Conservation (phyloP, 1,140 invertebrate species). For the Sinella curviseta region DNA sequence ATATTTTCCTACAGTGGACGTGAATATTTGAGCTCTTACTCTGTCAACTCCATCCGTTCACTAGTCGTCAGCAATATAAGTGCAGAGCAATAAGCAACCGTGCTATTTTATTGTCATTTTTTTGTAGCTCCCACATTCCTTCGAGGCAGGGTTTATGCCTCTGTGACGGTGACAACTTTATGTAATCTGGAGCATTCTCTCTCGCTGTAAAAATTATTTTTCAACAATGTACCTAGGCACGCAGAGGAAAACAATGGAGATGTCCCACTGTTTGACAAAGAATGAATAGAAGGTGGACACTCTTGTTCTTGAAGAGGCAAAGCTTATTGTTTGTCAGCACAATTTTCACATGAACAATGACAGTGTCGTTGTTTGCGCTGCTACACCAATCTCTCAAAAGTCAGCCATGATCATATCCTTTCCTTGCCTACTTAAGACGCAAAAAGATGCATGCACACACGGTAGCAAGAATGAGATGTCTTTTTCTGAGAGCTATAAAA, state of each 20-base stretch:
- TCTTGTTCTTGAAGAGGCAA: neutral
- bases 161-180: constrained; percentile 22
- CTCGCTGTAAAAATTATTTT: constrained; percentile 8
- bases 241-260: neutral
- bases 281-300: neutral
- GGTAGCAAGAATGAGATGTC: no score
- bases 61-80: no score
- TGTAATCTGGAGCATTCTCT: constrained; percentile 24
- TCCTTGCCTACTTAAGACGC: no score
- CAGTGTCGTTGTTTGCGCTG: neutral
- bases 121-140: neutral
- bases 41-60: no score
- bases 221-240: neutral
- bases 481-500: neutral
- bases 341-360: neutral
- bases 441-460: no score
- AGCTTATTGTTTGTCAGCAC: constrained; percentile 4
- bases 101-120: no score
- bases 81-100: no score
- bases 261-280: constrained; percentile 13
- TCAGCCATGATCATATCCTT: no score
- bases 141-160: neutral
- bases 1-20: no score
- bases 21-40: no score
- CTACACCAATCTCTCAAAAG: neutral